Percentiles rank a stretch among this genome's conserved stretches.
phyloP scores from a whole-genome alignment of 2,113 vertebrate genomes.

The Pao palembangensis region DNA sequence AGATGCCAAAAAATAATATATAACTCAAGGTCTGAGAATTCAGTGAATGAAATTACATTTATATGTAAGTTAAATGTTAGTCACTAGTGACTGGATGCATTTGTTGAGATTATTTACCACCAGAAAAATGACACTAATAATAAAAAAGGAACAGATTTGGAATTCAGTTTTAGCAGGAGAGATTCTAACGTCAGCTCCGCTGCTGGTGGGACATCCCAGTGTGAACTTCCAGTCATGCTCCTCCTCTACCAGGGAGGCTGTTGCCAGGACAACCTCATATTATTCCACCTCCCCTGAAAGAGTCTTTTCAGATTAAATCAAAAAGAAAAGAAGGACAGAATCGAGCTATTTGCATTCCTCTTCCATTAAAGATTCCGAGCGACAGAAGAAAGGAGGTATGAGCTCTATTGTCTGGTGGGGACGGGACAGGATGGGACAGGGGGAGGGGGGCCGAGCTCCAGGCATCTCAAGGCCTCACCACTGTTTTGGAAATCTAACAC shows the following conservation, averaged over 20 bases:
- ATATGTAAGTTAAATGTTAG: too few species aligned
- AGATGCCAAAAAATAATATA: too few species aligned
- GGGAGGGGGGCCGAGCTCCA: constrained; percentile 1
- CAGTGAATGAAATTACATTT: too few species aligned
- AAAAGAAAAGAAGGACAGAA: constrained; percentile 37
- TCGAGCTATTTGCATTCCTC: constrained; percentile 70
- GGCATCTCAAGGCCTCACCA: constrained; percentile 31
- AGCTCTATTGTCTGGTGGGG: constrained; percentile 42
- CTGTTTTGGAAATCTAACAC: constrained; percentile 28
- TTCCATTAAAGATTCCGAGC: constrained; percentile 51
- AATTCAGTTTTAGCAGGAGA: neutral
- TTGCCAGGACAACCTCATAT: constrained; percentile 61
- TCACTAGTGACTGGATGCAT: too few species aligned
- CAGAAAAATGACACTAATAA: neutral
- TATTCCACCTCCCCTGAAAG: constrained; percentile 66
- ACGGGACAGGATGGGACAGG: neutral
- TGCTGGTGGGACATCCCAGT: constrained; percentile 33
- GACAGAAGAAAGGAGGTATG: constrained; percentile 29
- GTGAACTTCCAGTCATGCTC: constrained; percentile 24
- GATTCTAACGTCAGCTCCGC: neutral
- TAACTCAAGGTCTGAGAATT: too few species aligned
- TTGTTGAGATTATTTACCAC: neutral
- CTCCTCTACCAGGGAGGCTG: constrained; percentile 50
- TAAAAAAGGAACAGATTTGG: neutral
- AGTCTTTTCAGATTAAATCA: constrained; percentile 57